Evolutionary conservation across 2,797 vertebrate genomes (phyloP), one percentile per base, ranked within the genome.

Genomic region (Clarias platycephalus): DNA sequence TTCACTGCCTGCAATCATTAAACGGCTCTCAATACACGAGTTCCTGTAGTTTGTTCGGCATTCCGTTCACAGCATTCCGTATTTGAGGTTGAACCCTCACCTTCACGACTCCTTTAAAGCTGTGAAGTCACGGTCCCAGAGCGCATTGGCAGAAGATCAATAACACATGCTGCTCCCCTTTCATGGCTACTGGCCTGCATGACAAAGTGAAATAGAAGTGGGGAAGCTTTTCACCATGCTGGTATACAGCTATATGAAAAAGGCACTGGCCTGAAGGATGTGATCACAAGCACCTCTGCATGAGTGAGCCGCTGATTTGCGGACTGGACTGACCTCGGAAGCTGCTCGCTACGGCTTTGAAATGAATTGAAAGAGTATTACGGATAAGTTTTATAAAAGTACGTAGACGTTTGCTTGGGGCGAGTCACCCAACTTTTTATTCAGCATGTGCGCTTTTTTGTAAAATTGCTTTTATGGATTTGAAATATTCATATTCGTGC

Each of bases 61-160:
- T 64, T 28, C 82, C 60, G 28, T 83, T 34, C 58, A 18, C 49
- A 68, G 76, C 75, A 82, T 86, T 86, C 75, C 26, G 60, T 57
- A 74, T 83, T 80, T 80, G 64, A 83, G 70, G 34, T 66, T 70
- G 78, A 87, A 83, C 82, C 72, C 60, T 82, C 81, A 81, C 63
- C 84, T 74, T 81, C 75, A 83, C 40, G 74, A 83, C 85, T 86
- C 28, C 87, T 84, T 83, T 85, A 92, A 88, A 90, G 91, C 88
- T 88, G 84, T 91, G 89, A 91, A 84, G 88, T 92, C 90, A 89
- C 82, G 85, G 89, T 92, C 91, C 87, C 86, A 91, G 89, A 89
- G 71, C 70, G 84, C 91, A 92, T 91, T 93, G 94, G 92, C 91
- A 81, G 90, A 80, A 92, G 92, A 94, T 94, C 94, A 92, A 94